A percentile compares a stretch with the other conserved stretches of the same genome.
phyloP scores from a whole-genome alignment of 2,888 invertebrate species.

The Himalopsyche kuldschensis region DNA sequence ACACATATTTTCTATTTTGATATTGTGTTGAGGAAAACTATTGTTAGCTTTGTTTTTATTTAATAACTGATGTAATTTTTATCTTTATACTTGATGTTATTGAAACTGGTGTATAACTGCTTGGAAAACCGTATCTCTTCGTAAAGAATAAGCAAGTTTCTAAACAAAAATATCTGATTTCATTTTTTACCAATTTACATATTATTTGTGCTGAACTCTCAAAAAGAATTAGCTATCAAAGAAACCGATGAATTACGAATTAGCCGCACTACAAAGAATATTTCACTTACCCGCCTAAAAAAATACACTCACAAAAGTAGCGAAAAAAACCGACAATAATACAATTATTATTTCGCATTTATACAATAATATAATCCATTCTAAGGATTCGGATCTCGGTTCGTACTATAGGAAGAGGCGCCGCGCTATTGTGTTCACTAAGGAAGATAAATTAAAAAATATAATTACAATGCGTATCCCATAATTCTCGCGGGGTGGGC shows the following conservation, averaged over 20 bases:
- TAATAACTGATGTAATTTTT: too few relatives aligned
- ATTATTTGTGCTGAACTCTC: neutral
- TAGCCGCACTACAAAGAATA: neutral
- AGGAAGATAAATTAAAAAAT: constrained; percentile 74
- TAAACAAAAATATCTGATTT: neutral
- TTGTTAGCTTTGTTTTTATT: too few relatives aligned
- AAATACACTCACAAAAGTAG: neutral
- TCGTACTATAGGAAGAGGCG: constrained; percentile 52
- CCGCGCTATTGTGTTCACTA: constrained; percentile 63
- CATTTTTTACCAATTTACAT: neutral
- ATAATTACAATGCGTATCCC: constrained; percentile 70
- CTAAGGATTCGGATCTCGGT: constrained; percentile 18
- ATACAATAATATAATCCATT: constrained; percentile 1
- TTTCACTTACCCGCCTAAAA: neutral
- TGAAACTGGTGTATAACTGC: too few relatives aligned
- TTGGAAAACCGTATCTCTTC: too few relatives aligned
- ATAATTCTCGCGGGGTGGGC: constrained; percentile 54
- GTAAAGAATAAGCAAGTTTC: too few relatives aligned
- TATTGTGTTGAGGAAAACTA: too few relatives aligned
- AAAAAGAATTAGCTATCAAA: neutral
- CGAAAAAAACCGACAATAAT: neutral
- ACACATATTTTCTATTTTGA: too few relatives aligned
- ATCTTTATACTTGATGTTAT: too few relatives aligned
- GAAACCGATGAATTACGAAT: neutral
- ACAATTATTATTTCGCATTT: constrained; percentile 1